Evolutionary conservation across 2,888 invertebrate species (phyloP).

Genomic region (Lithosia quadra): DNA sequence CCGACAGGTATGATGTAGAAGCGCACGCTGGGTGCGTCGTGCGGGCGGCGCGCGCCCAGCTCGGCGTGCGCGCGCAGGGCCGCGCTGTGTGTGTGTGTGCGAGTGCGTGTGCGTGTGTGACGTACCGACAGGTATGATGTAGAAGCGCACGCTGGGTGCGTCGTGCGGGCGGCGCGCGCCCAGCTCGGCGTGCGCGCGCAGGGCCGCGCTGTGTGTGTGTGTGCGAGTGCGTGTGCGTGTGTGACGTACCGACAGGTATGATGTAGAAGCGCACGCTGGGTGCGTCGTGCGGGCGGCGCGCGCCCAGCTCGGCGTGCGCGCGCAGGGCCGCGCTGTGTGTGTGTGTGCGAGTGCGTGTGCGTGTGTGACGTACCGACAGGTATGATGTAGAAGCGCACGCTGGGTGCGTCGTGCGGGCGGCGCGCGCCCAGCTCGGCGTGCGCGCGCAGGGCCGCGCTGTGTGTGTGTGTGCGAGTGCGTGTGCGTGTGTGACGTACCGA

Average conservation of each 20-base stretch:
- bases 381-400: constrained; percentile 94
- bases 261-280: constrained; percentile 95
- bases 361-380: constrained; percentile 89
- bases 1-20: constrained; percentile 96
- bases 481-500: constrained; percentile 81
- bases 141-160: constrained; percentile 95
- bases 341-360: too few species aligned
- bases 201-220: constrained; percentile 89
- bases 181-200: constrained; percentile 96
- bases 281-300: constrained; percentile 96
- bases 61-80: constrained; percentile 96
- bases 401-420: constrained; percentile 96
- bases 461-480: too few species aligned
- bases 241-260: constrained; percentile 91
- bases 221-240: too few species aligned
- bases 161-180: constrained; percentile 96
- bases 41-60: constrained; percentile 94
- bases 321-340: constrained; percentile 93
- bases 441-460: constrained; percentile 94
- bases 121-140: constrained; percentile 93
- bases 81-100: constrained; percentile 85
- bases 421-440: constrained; percentile 96
- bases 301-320: constrained; percentile 96
- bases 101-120: constrained; percentile 16
- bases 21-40: constrained; percentile 95